Conservation (phyloP, 1,140 invertebrate genomes). For the Drosophila oshimai region DNA sequence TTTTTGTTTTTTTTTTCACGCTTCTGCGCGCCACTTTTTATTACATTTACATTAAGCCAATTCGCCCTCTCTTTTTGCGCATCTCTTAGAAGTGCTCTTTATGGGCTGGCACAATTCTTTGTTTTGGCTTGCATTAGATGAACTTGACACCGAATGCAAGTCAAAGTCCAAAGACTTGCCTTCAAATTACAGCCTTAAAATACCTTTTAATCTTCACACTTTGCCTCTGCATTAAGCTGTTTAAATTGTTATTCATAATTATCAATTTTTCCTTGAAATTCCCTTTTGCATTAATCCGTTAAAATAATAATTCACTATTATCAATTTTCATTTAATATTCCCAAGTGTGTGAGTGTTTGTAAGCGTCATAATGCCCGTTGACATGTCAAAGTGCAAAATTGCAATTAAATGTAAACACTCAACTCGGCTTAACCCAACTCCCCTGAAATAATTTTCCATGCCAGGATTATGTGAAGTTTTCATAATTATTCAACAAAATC, state of each 20-base stretch:
- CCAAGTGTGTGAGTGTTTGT: not conserved
- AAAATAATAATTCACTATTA: slow-evolving; percentile 42
- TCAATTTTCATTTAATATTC: slow-evolving; percentile 10
- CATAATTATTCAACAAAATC: slow-evolving; percentile 26
- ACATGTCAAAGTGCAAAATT: slow-evolving; percentile 32
- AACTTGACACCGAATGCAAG: slow-evolving; percentile 54
- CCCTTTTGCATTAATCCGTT: slow-evolving; percentile 17
- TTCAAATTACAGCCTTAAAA: not conserved
- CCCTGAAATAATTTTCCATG: not conserved
- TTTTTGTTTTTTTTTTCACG: slow-evolving; percentile 46
- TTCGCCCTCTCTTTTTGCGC: slow-evolving; percentile 23
- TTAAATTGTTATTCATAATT: slow-evolving; percentile 44
- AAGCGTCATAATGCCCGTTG: slow-evolving; percentile 27
- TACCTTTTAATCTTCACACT: slow-evolving; percentile 16
- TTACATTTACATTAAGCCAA: slow-evolving; percentile 3
- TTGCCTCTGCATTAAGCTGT: slow-evolving; percentile 12
- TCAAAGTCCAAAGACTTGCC: not conserved
- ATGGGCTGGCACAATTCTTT: slow-evolving; percentile 40
- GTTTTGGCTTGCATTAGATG: slow-evolving; percentile 45
- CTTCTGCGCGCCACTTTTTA: slow-evolving; percentile 64
- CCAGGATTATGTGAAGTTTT: slow-evolving; percentile 34
- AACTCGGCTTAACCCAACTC: slow-evolving; percentile 1
- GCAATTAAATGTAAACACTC: slow-evolving; percentile 63
- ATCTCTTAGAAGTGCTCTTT: slow-evolving; percentile 38
- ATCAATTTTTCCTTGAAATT: slow-evolving; percentile 9